phyloP scores from a whole-genome alignment of 2,888 invertebrate species.

The Lepidochitona cinerea region DNA sequence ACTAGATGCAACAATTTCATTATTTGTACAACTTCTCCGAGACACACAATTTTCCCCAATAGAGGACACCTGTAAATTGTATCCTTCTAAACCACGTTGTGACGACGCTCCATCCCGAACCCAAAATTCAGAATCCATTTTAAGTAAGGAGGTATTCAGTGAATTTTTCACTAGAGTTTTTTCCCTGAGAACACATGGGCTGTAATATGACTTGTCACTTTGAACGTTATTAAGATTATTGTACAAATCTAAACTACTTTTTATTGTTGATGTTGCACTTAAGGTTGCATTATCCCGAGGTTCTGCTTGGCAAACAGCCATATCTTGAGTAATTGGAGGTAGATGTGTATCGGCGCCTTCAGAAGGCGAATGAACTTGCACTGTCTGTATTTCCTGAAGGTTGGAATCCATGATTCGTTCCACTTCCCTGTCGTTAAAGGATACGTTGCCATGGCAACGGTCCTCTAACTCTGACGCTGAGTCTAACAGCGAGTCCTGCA shows the following conservation, averaged over 20 bases:
- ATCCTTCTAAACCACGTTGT: background rate
- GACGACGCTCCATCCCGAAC: background rate
- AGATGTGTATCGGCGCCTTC: background rate
- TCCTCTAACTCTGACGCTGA: background rate
- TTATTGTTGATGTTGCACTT: background rate
- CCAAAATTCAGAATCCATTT: background rate
- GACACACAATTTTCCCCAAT: too few species aligned
- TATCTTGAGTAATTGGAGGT: background rate
- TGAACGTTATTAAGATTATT: background rate
- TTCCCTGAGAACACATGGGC: background rate
- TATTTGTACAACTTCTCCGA: too few species aligned
- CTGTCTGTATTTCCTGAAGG: background rate
- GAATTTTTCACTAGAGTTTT: background rate
- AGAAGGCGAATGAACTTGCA: background rate
- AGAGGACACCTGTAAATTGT: background rate
- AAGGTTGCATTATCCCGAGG: too few species aligned
- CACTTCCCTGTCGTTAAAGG: background rate
- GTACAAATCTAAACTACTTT: background rate
- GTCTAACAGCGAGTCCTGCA: slow-evolving; percentile 49
- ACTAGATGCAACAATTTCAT: too few species aligned
- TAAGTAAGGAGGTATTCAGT: background rate
- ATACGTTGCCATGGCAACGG: background rate
- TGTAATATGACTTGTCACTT: background rate
- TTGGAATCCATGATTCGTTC: background rate
- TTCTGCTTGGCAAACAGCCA: too few species aligned